These are phyloP conservation scores for Camponotus vicinus DNA, from an alignment of 1,140 invertebrate genomes.

Conservation along the genomic window DNA sequence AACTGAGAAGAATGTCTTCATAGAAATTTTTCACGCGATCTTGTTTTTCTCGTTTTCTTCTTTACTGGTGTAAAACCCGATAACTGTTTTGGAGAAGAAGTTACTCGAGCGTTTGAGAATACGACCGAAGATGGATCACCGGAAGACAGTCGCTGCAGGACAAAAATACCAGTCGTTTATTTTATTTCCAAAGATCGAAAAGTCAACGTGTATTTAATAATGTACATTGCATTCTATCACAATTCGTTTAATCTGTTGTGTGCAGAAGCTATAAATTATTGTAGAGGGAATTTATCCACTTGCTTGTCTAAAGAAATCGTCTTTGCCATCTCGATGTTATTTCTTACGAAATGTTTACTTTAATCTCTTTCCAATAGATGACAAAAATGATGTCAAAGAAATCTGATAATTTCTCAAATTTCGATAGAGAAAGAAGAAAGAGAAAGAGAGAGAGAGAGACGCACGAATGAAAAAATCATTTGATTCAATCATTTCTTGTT, in stretches of 20 bases:
- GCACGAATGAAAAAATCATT: background rate
- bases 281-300: background rate
- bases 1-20: slow-evolving; percentile 51
- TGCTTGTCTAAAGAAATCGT: background rate
- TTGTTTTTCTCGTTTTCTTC: slow-evolving; percentile 14
- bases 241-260: background rate
- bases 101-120: slow-evolving; percentile 61
- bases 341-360: background rate
- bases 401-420: slow-evolving; percentile 1
- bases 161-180: slow-evolving; percentile 24
- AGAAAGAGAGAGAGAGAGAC: background rate
- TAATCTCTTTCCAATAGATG: background rate
- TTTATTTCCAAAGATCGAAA: background rate
- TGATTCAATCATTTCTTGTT: slow-evolving; percentile 14
- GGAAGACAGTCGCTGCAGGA: slow-evolving; percentile 41
- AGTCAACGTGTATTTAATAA: slow-evolving; percentile 6
- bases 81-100: slow-evolving; percentile 55
- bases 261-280: background rate
- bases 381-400: background rate
- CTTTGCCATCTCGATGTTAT: background rate
- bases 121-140: slow-evolving; percentile 59
- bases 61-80: slow-evolving; percentile 43
- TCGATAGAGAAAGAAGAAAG: background rate
- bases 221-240: background rate
- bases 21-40: slow-evolving; percentile 47